These are phyloP conservation scores for Channa striata DNA, from an alignment of 2,797 vertebrate species.

Conservation along the genomic window DNA sequence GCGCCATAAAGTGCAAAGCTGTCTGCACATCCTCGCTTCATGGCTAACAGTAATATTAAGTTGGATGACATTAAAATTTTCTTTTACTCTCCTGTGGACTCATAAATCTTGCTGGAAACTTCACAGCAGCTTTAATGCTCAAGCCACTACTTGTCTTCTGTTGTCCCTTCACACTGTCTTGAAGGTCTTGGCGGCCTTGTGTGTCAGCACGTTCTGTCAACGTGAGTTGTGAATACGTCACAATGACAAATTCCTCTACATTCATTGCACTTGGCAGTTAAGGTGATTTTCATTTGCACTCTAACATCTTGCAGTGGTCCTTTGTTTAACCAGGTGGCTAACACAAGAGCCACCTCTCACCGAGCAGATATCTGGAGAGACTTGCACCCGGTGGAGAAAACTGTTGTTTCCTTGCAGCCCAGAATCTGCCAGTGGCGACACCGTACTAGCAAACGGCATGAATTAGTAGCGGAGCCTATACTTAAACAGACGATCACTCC, in stretches of 20 bases:
- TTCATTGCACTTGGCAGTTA: constrained; percentile 61
- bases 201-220: constrained; percentile 31
- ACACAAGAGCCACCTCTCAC: constrained; percentile 49
- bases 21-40: constrained; percentile 19
- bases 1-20: constrained; percentile 31
- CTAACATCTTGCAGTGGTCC: constrained; percentile 40
- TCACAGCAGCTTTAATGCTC: neutral
- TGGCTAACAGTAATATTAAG: constrained; percentile 7
- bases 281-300: constrained; percentile 52
- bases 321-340: constrained; percentile 76
- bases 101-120: neutral
- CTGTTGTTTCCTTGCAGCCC: constrained; percentile 55
- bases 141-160: neutral
- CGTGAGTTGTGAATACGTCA: constrained; percentile 47
- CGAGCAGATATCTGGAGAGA: constrained; percentile 44
- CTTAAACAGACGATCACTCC: constrained; percentile 77
- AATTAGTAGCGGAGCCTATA: constrained; percentile 71
- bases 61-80: neutral
- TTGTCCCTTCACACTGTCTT: constrained; percentile 11
- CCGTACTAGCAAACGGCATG: constrained; percentile 60
- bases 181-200: constrained; percentile 33
- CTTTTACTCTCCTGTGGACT: neutral
- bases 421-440: constrained; percentile 54
- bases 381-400: constrained; percentile 65
- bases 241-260: constrained; percentile 57